These are phyloP conservation scores for Epinephelus awoara DNA, from an alignment of 2,797 vertebrate genomes.

Conservation along the genomic window DNA sequence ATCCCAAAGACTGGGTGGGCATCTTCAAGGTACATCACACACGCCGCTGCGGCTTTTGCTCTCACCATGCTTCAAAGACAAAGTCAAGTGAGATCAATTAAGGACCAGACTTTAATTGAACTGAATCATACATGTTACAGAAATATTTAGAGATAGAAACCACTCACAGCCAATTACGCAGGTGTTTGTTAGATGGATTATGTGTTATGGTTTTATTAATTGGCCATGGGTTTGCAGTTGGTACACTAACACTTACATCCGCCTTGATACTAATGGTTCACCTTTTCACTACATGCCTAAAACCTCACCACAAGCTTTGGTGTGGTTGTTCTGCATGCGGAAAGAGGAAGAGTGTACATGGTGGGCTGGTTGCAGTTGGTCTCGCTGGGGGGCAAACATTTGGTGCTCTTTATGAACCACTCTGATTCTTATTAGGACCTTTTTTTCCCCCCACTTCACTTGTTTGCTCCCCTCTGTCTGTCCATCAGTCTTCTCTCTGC, in stretches of 20 bases:
- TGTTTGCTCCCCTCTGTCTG: constrained; percentile 52
- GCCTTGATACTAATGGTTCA: constrained; percentile 53
- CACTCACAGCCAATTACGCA: constrained; percentile 30
- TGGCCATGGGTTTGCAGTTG: constrained; percentile 56
- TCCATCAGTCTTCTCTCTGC: constrained; percentile 62
- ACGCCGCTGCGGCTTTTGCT: constrained; percentile 15
- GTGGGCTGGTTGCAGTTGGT: constrained; percentile 67
- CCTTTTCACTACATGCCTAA: constrained; percentile 60
- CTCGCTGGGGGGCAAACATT: constrained; percentile 76
- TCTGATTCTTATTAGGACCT: constrained; percentile 75
- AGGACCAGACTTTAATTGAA: constrained; percentile 19
- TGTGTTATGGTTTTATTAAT: constrained; percentile 65
- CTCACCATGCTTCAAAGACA: constrained; percentile 33
- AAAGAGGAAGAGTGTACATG: constrained; percentile 71
- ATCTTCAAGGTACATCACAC: constrained; percentile 94
- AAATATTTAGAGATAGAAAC: constrained; percentile 18
- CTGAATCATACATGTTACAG: constrained; percentile 22
- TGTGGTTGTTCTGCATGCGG: constrained; percentile 68
- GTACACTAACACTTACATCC: constrained; percentile 65
- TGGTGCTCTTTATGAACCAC: constrained; percentile 76
- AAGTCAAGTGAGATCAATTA: constrained; percentile 8
- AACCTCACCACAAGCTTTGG: constrained; percentile 69
- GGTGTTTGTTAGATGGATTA: constrained; percentile 58
- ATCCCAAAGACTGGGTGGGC: constrained; percentile 99
- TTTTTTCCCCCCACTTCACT: constrained; percentile 34